Conservation (phyloP, 2,888 invertebrate species). For the Drosophila fulvimacula region DNA sequence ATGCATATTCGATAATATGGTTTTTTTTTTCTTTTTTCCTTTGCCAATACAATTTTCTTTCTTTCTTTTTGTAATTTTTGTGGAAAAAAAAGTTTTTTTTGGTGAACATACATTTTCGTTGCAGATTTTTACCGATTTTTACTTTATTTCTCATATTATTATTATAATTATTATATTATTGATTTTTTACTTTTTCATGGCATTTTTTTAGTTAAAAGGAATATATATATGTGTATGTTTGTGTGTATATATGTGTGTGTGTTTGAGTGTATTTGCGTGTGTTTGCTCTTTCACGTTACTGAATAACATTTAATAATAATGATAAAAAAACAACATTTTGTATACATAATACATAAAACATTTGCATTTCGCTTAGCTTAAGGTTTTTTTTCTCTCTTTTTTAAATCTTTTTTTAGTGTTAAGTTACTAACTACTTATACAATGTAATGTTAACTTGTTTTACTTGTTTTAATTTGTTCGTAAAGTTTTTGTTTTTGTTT, state of each 20-base stretch:
- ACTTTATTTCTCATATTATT: slow-evolving; percentile 26
- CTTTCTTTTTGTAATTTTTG: slow-evolving; percentile 4
- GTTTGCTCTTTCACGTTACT: slow-evolving; percentile 50
- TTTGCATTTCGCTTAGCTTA: slow-evolving; percentile 48
- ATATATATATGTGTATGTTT: slow-evolving; percentile 39
- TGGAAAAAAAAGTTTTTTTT: slow-evolving; percentile 14
- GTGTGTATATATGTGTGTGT: slow-evolving; percentile 17
- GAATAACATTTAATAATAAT: slow-evolving; percentile 64
- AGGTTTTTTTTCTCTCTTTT: slow-evolving; percentile 10
- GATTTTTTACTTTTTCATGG: slow-evolving; percentile 35
- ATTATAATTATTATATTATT: slow-evolving; percentile 1
- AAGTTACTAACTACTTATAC: slow-evolving; percentile 84
- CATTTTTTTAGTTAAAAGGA: slow-evolving; percentile 49
- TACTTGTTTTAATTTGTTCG: slow-evolving; percentile 83
- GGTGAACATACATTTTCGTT: slow-evolving; percentile 35
- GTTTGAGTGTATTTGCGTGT: slow-evolving; percentile 5
- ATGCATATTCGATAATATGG: slow-evolving; percentile 60
- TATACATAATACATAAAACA: slow-evolving; percentile 70
- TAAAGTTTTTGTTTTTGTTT: slow-evolving; percentile 67
- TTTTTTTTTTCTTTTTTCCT: slow-evolving; percentile 25
- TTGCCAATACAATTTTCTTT: slow-evolving; percentile 27
- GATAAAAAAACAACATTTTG: slow-evolving; percentile 64
- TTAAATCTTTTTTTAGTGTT: slow-evolving; percentile 65
- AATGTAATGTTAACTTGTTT: slow-evolving; percentile 84
- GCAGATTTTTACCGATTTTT: slow-evolving; percentile 17